Base-by-base conservation (phyloP, 2,888 invertebrate genomes). In the Tinea trinotella region DNA sequence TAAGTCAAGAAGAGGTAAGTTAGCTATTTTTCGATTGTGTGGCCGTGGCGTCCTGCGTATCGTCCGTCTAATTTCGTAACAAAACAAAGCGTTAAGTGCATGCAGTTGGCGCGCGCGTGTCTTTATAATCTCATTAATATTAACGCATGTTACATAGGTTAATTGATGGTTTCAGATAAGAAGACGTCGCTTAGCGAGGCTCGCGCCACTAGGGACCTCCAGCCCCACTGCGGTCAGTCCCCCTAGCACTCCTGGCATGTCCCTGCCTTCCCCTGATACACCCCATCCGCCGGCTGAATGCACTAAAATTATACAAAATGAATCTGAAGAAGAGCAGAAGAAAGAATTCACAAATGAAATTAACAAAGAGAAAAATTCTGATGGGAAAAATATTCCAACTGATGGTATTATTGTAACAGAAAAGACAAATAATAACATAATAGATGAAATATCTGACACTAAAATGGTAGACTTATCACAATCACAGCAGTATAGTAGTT, bases 1-100 rank as follows among this genome's bases (percentile, higher is more conserved):
- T 95, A 65, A 93, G 92, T 72, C 94, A 93, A 77, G 95, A 95
- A 84, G 95, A 95, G 92, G 95, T 93, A 86, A 90, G 91, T 87
- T 59, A 59, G 61, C 65, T 68, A 66, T 70, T 73, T 70, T 73
- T 75, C 74, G 74, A 73, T 76, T 71, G 71, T 76, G 74, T 76
- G 70, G 70, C 69, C 71, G 73, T 74, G 73, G 70, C 67, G 68
- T 78, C 72, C 71, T 76, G 74, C 81, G 77, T 78, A 78, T 79
- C 76, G 77, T 67, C 71, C 76, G 71, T 84, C 81, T 81, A 83
- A 84, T 84, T 84, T 84, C 81, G 84, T 84, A 85, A 85, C 84
- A 84, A 82, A 85, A 84, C 84, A 85, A 85, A 83, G 84, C 78
- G 68, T 76, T 72, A 66, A 68, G 76, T 73, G 40, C 12, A 40